phyloP scores from a whole-genome alignment of 2,113 vertebrate genomes.

The Terrapene triunguis region DNA sequence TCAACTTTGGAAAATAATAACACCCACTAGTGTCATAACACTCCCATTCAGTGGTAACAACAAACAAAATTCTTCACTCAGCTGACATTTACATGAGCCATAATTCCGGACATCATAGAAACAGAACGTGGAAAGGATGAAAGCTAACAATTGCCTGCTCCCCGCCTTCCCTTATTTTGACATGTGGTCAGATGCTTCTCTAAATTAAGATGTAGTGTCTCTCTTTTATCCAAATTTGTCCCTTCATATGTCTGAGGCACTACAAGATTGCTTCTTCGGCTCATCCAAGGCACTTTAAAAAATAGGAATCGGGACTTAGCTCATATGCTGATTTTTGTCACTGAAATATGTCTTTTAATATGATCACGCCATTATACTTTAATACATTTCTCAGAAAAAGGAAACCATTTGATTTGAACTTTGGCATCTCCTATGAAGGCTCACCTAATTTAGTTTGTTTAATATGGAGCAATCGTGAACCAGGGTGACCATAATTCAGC shows the following conservation, averaged over 20 bases:
- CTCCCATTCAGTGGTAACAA: neutral
- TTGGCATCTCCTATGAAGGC: neutral
- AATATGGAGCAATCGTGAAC: neutral
- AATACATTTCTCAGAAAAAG: neutral
- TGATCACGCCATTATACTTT: neutral
- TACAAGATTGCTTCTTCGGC: neutral
- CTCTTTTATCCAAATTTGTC: fast-evolving
- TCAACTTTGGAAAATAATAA: neutral
- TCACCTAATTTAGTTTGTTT: slow-evolving; percentile 34
- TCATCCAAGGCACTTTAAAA: neutral
- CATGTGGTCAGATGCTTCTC: neutral
- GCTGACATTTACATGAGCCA: neutral
- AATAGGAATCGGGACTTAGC: neutral
- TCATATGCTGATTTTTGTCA: neutral
- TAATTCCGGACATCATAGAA: neutral
- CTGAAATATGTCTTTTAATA: neutral
- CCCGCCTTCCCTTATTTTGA: neutral
- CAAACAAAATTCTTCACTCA: neutral
- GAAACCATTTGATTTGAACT: neutral
- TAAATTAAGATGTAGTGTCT: neutral
- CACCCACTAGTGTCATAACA: too few species aligned
- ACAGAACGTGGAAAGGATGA: neutral
- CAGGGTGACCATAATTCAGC: slow-evolving; percentile 7
- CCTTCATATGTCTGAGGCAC: neutral
- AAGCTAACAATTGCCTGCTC: neutral